phyloP scores from a whole-genome alignment of 1,140 invertebrate genomes.

The Drosophila bipectinata region DNA sequence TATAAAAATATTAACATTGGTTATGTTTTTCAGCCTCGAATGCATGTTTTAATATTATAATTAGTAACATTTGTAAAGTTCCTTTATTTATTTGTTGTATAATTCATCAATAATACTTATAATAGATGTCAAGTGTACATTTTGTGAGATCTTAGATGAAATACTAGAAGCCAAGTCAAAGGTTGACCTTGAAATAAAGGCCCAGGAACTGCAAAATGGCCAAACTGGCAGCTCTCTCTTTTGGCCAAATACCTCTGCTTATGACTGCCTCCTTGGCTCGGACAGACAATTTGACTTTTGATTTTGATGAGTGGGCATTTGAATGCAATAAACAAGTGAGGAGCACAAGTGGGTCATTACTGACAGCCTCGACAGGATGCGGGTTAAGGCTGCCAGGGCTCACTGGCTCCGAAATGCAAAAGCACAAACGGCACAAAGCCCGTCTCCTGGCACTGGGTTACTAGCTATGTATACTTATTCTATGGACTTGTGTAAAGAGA shows the following conservation, averaged over 20 bases:
- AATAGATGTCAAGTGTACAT: too few species aligned
- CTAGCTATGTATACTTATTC: background rate
- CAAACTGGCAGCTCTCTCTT: conserved; percentile 7
- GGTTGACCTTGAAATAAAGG: too few species aligned
- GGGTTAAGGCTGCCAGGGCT: conserved; percentile 44
- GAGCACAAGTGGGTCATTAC: conserved; percentile 54
- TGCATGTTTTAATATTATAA: too few species aligned
- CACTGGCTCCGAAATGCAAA: conserved; percentile 20
- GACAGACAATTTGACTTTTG: conserved; percentile 58
- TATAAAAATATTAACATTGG: too few species aligned
- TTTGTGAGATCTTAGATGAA: too few species aligned
- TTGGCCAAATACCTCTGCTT: conserved; percentile 23
- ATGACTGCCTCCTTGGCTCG: conserved; percentile 21
- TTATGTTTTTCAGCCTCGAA: too few species aligned
- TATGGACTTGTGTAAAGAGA: background rate
- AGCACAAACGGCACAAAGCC: background rate
- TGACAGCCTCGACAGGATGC: conserved; percentile 36
- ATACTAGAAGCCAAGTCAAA: too few species aligned
- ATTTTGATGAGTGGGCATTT: conserved; percentile 60
- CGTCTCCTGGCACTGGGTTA: background rate
- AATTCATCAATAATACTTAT: too few species aligned
- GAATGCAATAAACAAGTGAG: conserved; percentile 23
- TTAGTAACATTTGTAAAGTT: too few species aligned
- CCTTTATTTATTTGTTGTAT: too few species aligned
- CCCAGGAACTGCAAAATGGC: conserved; percentile 2